Evolutionary conservation across 2,888 invertebrate species (phyloP).

Genomic region (Pammene fasciana): DNA sequence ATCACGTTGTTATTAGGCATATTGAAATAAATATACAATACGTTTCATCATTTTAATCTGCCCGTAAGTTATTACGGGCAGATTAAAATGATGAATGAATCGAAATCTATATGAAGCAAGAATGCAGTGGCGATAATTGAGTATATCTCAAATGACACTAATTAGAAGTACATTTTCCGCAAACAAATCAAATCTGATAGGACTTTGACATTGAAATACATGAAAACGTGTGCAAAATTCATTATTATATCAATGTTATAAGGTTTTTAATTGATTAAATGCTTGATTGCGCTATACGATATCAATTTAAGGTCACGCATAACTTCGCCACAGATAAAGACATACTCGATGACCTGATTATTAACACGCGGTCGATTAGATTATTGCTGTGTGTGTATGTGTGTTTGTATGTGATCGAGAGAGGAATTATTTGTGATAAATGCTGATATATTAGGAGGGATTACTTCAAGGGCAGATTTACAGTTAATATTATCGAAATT

Average conservation of each 20-base stretch:
- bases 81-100: too few species aligned
- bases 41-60: too few species aligned
- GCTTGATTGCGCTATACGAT: neutral
- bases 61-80: too few species aligned
- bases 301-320: slow-evolving; percentile 36
- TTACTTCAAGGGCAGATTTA: too few species aligned
- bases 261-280: neutral
- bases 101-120: neutral
- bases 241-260: neutral
- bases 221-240: too few species aligned
- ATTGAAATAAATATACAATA: too few species aligned
- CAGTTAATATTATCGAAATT: too few species aligned
- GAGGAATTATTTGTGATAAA: too few species aligned
- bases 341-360: slow-evolving; percentile 33
- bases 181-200: neutral
- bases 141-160: neutral
- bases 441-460: too few species aligned
- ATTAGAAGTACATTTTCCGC: slow-evolving; percentile 12
- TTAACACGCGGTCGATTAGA: slow-evolving; percentile 14
- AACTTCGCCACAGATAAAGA: slow-evolving; percentile 22
- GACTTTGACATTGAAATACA: slow-evolving; percentile 20
- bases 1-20: too few species aligned
- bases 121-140: neutral
- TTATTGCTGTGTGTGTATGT: slow-evolving; percentile 4
- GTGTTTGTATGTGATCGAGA: neutral